Evolutionary conservation across 64 coral and sea anemone species (phyloP), one percentile per base, ranked within the genome.

Genomic region (Hydrozoanthus tunicans): DNA sequence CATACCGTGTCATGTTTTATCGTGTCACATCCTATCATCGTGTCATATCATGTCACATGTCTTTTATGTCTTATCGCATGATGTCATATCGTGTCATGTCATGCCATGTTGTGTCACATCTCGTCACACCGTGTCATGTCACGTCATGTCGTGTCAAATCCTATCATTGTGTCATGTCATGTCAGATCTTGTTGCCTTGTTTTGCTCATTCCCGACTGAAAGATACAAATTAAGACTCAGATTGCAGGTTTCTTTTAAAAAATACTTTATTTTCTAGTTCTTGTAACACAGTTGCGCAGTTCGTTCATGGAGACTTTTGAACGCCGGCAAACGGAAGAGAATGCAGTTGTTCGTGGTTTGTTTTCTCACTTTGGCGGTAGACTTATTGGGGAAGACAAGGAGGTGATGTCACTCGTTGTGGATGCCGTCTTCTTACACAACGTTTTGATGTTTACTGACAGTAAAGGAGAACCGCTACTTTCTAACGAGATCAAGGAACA

Each of bases 321-420:
- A 77, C 83, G 92, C n/a, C 94, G 97, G 20, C 94, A 95, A 66
- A 85, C 83, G 7, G 94, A 99, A 52, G 97, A 99, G 51, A 99
- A 95, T 60, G 92, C 97, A 1, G 51, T 99, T 51, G 97, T 99
- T 4, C 92, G 90, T 77, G 90, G 92, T 5, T 55, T 96, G 14
- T 94, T 96, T 58, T 83, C 76, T 51, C 82, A 93, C 78, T 93
- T 99, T 86, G 90, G 91, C 8, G 93, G 86, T 32, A 93, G 93
- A 82, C 80, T 99, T n/a, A 53, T 91, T 59, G 58, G 66, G 62
- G 7, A 93, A n/a, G 90, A 95, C 80, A 92, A 79, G 63, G 79
- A 90, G 17, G 8, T 92, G 51, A 89, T 99, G 82, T 96, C 91
- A 7, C 32, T 56, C 43, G 89, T 78, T 20, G 83, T 99, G 3